phyloP scores from a whole-genome alignment of 2,113 vertebrate species.

The Bubo bubo region DNA sequence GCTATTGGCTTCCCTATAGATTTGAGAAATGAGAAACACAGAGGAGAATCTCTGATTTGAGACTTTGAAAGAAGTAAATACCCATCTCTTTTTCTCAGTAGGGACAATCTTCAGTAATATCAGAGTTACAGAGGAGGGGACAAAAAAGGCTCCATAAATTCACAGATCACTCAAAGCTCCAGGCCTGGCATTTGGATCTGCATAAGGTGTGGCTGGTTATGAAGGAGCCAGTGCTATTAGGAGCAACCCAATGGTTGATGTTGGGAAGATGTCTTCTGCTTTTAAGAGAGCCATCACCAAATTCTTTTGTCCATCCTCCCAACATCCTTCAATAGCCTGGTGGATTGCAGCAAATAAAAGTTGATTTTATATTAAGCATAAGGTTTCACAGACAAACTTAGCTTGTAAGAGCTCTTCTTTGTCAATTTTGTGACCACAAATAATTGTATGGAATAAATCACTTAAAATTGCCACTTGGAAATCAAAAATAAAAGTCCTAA shows the following conservation, averaged over 20 bases:
- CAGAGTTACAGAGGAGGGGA: not conserved
- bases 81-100: not conserved
- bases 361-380: not conserved
- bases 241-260: not conserved
- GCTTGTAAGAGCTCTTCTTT: not conserved
- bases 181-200: not conserved
- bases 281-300: not conserved
- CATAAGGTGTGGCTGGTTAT: not conserved
- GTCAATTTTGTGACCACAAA: not conserved
- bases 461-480: constrained; percentile 18
- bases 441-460: constrained; percentile 16
- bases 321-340: not conserved
- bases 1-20: constrained; percentile 26
- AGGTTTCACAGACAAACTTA: constrained; percentile 1
- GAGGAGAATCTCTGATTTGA: constrained; percentile 1
- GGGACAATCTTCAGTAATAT: not conserved
- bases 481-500: constrained; percentile 40
- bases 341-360: not conserved
- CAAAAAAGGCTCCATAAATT: not conserved
- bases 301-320: not conserved
- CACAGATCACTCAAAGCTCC: not conserved
- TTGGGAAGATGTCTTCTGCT: not conserved
- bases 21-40: constrained; percentile 26
- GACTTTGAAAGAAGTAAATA: constrained; percentile 29
- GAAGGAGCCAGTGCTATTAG: not conserved